Conservation (phyloP, 2,113 vertebrate genomes). For the Pollimyrus isidori region DNA sequence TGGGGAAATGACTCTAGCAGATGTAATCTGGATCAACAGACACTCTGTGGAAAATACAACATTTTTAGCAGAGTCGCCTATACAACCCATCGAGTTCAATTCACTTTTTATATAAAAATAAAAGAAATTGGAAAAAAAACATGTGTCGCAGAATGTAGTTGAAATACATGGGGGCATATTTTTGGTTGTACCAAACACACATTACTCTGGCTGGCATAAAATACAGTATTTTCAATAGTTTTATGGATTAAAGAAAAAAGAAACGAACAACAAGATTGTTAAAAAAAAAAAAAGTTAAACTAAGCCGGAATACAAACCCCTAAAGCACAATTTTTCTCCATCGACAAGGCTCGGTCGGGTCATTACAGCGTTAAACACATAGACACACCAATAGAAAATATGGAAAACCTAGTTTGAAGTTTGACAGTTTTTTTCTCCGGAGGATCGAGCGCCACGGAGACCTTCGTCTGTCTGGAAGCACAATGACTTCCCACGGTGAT, state of each 20-base stretch:
- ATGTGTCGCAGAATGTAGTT: not conserved
- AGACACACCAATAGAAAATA: not conserved
- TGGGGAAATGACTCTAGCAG: constrained; percentile 36
- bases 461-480: not conserved
- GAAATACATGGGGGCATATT: not conserved
- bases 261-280: not conserved
- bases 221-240: not conserved
- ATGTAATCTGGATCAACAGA: constrained; percentile 24
- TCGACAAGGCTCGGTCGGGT: not conserved
- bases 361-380: not conserved
- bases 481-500: not conserved
- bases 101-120: not conserved
- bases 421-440: not conserved
- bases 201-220: not conserved
- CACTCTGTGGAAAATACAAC: not conserved
- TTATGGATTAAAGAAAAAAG: not conserved
- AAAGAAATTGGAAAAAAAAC: not conserved
- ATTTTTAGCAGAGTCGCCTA: not conserved
- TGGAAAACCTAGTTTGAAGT: not conserved
- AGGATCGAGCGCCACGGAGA: not conserved
- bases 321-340: not conserved
- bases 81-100: not conserved
- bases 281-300: not conserved
- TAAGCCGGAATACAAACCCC: not conserved
- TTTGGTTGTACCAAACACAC: not conserved